Conservation (phyloP, 2,113 vertebrate species). For the Holacanthus passer region DNA sequence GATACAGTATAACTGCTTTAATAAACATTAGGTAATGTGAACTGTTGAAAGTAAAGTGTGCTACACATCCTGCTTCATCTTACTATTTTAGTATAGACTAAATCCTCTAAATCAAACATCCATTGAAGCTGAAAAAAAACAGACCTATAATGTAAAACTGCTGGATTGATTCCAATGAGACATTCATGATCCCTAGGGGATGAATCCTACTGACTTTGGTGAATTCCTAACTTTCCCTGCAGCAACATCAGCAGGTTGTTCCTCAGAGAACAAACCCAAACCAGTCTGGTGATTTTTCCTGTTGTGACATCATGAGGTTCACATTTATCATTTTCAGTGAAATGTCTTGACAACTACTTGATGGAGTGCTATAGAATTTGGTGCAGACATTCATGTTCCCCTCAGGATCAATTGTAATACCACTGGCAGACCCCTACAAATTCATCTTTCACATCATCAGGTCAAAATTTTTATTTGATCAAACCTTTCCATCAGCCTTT, state of each 20-base stretch:
- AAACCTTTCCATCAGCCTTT: too few relatives aligned
- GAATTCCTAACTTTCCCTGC: background rate
- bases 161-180: background rate
- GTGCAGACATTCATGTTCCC: too few relatives aligned
- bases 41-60: too few relatives aligned
- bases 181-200: background rate
- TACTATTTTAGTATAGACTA: too few relatives aligned
- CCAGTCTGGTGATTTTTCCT: background rate
- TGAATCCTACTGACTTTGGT: background rate
- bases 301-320: background rate
- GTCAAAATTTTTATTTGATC: too few relatives aligned
- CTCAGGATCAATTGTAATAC: too few relatives aligned
- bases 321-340: background rate
- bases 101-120: constrained; percentile 7
- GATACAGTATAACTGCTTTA: background rate
- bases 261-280: background rate
- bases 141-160: background rate
- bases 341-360: background rate
- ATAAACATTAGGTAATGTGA: background rate
- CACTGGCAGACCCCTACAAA: too few relatives aligned
- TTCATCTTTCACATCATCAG: too few relatives aligned
- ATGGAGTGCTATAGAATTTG: background rate
- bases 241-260: background rate
- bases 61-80: too few relatives aligned
- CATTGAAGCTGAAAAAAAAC: background rate